Evolutionary conservation across 2,888 invertebrate genomes (phyloP).

Genomic region (Sycophila texana): DNA sequence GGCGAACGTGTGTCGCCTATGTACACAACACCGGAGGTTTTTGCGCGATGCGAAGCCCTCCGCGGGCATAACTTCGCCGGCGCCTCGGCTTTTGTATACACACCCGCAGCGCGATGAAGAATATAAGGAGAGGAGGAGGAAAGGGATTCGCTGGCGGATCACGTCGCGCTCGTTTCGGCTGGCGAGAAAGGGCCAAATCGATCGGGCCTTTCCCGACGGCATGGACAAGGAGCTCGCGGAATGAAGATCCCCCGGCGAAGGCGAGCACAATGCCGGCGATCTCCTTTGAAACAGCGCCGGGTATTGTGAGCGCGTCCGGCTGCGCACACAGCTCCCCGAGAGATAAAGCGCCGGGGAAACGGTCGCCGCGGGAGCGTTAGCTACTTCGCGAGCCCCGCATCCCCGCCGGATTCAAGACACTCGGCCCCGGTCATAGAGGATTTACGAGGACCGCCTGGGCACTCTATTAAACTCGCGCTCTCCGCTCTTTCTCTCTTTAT

Average conservation of each 20-base stretch:
- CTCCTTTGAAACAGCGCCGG: conserved; percentile 16
- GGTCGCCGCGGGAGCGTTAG: conserved; percentile 25
- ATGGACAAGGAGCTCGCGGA: conserved; percentile 17
- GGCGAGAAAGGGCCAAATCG: conserved; percentile 10
- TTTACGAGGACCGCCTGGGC: conserved; percentile 21
- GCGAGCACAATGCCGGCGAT: conserved; percentile 6
- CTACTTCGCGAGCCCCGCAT: conserved; percentile 3
- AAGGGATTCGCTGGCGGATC: conserved; percentile 6
- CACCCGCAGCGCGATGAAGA: too few relatives aligned
- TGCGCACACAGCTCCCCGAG: background rate
- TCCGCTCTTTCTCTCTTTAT: background rate
- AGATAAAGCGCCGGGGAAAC: conserved; percentile 35
- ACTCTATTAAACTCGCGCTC: conserved; percentile 27
- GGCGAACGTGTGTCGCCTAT: background rate
- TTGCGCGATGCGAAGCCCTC: too few relatives aligned
- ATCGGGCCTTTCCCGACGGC: conserved; percentile 10
- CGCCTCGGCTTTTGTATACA: background rate
- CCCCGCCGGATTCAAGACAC: conserved; percentile 12
- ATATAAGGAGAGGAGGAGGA: too few relatives aligned
- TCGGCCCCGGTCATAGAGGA: conserved; percentile 24
- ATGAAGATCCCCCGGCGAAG: conserved; percentile 2
- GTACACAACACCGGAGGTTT: background rate
- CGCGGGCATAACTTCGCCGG: too few relatives aligned
- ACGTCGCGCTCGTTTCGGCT: conserved; percentile 10
- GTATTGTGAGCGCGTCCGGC: conserved; percentile 22